A percentile compares a stretch with the other conserved stretches of the same genome.
phyloP scores from a whole-genome alignment of 2,888 invertebrate genomes.

The Leucoma salicis region DNA sequence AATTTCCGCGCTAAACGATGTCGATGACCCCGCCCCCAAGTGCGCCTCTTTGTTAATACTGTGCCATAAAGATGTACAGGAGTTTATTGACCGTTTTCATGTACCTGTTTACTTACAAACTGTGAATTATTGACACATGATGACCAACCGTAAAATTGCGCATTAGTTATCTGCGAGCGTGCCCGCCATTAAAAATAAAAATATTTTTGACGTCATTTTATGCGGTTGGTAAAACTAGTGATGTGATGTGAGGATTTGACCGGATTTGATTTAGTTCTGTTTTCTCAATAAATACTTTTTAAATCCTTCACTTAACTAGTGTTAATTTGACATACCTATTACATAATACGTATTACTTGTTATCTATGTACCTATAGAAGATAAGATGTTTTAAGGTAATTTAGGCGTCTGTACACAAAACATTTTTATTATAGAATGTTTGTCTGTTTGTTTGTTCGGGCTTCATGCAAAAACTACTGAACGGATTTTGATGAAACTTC shows the following conservation, averaged over 20 bases:
- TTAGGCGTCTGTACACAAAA: too few relatives aligned
- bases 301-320: neutral
- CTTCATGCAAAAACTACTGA: too few relatives aligned
- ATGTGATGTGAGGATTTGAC: neutral
- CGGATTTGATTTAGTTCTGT: neutral
- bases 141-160: conserved; percentile 29
- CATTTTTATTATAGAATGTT: too few relatives aligned
- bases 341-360: too few relatives aligned
- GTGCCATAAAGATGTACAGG: conserved; percentile 28
- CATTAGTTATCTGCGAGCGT: conserved; percentile 13
- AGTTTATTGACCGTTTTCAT: conserved; percentile 38
- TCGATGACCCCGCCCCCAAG: conserved; percentile 40
- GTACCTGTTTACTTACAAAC: conserved; percentile 32
- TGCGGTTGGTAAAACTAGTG: conserved; percentile 3
- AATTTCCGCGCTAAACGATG: conserved; percentile 36
- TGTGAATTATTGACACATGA: conserved; percentile 37
- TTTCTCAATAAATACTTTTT: conserved; percentile 1
- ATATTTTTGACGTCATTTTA: neutral
- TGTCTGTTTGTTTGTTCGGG: too few relatives aligned
- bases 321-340: too few relatives aligned
- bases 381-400: too few relatives aligned
- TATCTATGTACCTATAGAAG: too few relatives aligned
- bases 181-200: conserved; percentile 1
- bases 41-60: conserved; percentile 37
- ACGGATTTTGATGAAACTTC: too few relatives aligned